Percentiles rank a stretch among this genome's conserved stretches.
These are phyloP conservation scores for Drosophila prostipennis DNA, from an alignment of 2,888 invertebrate genomes.

Conservation along the genomic window DNA sequence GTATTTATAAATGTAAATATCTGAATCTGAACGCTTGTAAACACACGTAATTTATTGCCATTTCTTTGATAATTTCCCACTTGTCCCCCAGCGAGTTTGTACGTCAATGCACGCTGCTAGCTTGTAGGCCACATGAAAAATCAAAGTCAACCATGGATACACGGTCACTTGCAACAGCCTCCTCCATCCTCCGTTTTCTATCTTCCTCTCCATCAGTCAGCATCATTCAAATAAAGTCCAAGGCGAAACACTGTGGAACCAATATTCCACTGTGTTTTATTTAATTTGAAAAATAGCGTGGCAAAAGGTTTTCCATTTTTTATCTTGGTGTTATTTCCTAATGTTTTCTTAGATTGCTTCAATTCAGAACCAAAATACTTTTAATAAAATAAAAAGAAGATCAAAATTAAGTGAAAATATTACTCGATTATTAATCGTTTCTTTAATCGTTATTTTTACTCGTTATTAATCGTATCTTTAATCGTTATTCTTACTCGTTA, in stretches of 20 bases:
- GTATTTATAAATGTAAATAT: slow-evolving; percentile 27
- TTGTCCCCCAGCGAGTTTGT: slow-evolving; percentile 54
- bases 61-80: slow-evolving; percentile 53
- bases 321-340: no score
- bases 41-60: slow-evolving; percentile 60
- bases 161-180: slow-evolving; percentile 46
- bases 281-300: neutral
- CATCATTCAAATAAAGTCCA: slow-evolving; percentile 36
- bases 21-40: slow-evolving; percentile 33
- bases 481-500: no score
- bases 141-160: slow-evolving; percentile 54
- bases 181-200: slow-evolving; percentile 11
- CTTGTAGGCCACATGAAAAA: slow-evolving; percentile 44
- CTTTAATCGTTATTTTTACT: no score
- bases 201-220: slow-evolving; percentile 44
- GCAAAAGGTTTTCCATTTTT: no score
- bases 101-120: slow-evolving; percentile 58
- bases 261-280: neutral
- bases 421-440: no score
- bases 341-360: no score
- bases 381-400: no score
- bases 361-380: no score
- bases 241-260: slow-evolving; percentile 25
- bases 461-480: no score
- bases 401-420: no score